Evolutionary conservation across 2,113 vertebrate genomes (phyloP).

Genomic region (Oncorhynchus masou): DNA sequence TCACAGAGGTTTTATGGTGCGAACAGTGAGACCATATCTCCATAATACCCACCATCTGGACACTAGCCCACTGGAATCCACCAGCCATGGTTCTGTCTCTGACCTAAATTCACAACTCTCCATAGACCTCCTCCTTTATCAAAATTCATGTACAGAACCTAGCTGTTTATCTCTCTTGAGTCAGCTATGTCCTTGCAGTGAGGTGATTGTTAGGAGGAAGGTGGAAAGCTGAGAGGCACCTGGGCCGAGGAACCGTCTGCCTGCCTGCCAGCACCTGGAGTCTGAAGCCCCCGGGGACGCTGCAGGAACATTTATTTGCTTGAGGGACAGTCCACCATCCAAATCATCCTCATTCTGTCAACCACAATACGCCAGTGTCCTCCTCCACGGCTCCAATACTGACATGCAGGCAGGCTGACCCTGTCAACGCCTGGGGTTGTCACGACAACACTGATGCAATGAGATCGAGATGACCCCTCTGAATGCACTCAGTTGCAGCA

Average conservation of each 20-base stretch:
- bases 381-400: slow-evolving; percentile 19
- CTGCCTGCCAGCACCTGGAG: slow-evolving; percentile 32
- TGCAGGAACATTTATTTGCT: slow-evolving; percentile 42
- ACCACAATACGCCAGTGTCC: slow-evolving; percentile 32
- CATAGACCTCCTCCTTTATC: background rate
- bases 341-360: slow-evolving; percentile 35
- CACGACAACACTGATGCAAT: slow-evolving; percentile 7
- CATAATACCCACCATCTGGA: background rate
- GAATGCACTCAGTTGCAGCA: background rate
- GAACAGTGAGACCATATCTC: background rate
- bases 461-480: slow-evolving; percentile 1
- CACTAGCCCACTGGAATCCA: background rate
- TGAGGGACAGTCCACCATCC: slow-evolving; percentile 22
- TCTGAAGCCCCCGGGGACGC: slow-evolving; percentile 32
- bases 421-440: slow-evolving; percentile 16
- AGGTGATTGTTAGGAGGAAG: background rate
- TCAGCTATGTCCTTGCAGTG: background rate
- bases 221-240: background rate
- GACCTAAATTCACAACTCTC: background rate
- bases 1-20: slow-evolving; percentile 5
- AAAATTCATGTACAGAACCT: slow-evolving; percentile 3
- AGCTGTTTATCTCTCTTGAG: background rate
- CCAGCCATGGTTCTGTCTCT: slow-evolving; percentile 1
- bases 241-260: background rate
- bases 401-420: slow-evolving; percentile 35